Evolutionary conservation across 1,140 invertebrate genomes (phyloP).

Genomic region (Zaprionus tsacasi): DNA sequence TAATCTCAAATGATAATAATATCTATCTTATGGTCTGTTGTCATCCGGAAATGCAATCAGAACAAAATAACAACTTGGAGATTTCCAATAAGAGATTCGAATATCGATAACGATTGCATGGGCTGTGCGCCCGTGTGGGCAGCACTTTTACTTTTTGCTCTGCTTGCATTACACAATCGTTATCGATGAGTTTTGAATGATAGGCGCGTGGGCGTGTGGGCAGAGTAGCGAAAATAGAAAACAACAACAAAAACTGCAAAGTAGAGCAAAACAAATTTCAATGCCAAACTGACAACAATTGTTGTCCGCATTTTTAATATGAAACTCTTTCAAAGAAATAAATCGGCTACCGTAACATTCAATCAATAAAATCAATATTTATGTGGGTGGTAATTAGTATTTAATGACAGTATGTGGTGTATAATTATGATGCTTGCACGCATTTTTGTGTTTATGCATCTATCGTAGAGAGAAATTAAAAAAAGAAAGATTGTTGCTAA

Average conservation of each 20-base stretch:
- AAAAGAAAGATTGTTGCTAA: background rate
- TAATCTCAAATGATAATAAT: background rate
- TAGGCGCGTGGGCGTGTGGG: constrained; percentile 34
- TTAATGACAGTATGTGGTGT: background rate
- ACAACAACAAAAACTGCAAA: background rate
- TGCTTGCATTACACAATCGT: constrained; percentile 30
- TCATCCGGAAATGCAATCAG: constrained; percentile 3
- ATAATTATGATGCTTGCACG: background rate
- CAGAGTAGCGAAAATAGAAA: background rate
- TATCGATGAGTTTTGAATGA: constrained; percentile 47
- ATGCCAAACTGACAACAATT: constrained; percentile 22
- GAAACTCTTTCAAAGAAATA: background rate
- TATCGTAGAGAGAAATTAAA: background rate
- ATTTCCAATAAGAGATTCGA: constrained; percentile 16
- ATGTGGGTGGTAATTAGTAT: constrained; percentile 1
- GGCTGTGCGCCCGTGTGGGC: constrained; percentile 19
- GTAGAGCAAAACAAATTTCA: constrained; percentile 19
- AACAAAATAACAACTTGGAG: background rate
- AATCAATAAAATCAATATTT: constrained; percentile 25
- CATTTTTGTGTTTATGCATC: background rate
- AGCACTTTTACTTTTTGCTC: constrained; percentile 49
- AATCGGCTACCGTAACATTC: background rate
- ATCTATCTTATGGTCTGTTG: background rate
- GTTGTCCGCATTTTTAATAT: background rate
- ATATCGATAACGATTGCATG: constrained; percentile 25